phyloP scores from a whole-genome alignment of 2,888 invertebrate species.

The Sepiola atlantica region DNA sequence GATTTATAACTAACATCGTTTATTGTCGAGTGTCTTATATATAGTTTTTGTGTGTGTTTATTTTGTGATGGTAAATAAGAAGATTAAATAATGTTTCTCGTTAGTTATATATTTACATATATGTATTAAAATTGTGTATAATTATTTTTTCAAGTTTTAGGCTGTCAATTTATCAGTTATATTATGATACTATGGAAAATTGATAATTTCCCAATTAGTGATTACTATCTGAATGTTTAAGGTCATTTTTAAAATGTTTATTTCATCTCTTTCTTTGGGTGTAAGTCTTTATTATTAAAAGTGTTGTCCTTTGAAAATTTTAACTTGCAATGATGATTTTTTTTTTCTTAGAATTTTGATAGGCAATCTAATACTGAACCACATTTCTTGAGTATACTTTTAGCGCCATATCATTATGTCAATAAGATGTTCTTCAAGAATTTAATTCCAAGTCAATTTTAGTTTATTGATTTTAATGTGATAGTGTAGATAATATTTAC shows the following conservation, averaged over 20 bases:
- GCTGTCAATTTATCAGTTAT: too few relatives aligned
- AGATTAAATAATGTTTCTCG: too few relatives aligned
- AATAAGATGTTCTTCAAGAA: neutral
- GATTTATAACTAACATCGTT: too few relatives aligned
- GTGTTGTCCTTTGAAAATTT: neutral
- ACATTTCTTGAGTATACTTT: neutral
- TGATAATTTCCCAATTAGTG: neutral
- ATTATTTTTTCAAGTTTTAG: too few relatives aligned
- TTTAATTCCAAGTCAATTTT: neutral
- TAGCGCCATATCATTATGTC: neutral
- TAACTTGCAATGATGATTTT: neutral
- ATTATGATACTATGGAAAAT: too few relatives aligned
- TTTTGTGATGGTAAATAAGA: too few relatives aligned
- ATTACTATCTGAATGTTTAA: neutral
- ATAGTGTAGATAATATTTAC: neutral
- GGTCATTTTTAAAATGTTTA: neutral
- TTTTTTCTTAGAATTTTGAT: neutral
- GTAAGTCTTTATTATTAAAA: neutral
- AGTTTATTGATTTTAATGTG: neutral
- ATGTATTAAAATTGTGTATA: too few relatives aligned
- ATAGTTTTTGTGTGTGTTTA: too few relatives aligned
- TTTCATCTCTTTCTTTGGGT: too few relatives aligned
- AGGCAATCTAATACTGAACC: neutral
- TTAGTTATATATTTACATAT: too few relatives aligned
- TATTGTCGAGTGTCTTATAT: too few relatives aligned